phyloP scores from a whole-genome alignment of 92 coral and sea anemone genomes.

The Zoanthus solanderi region DNA sequence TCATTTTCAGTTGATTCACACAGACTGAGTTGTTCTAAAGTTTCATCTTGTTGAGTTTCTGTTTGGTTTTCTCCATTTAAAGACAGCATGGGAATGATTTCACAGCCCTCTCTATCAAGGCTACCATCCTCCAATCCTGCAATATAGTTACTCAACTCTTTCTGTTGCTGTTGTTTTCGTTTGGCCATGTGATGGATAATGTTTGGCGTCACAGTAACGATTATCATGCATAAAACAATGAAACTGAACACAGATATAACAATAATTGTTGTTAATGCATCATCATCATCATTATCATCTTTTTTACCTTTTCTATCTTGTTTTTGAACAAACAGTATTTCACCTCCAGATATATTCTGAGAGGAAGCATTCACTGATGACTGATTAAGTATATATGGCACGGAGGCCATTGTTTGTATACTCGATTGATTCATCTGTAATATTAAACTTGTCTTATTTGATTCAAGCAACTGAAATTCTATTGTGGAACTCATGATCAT shows the following conservation, averaged over 20 bases:
- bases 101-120: constrained; percentile 36
- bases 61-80: background rate
- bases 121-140: constrained; percentile 27
- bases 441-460: background rate
- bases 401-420: background rate
- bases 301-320: constrained; percentile 15
- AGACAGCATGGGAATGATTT: constrained; percentile 53
- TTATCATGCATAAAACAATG: constrained; percentile 77
- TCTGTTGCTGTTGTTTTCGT: constrained; percentile 59
- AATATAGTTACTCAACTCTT: constrained; percentile 31
- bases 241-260: constrained; percentile 76
- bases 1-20: constrained; percentile 19
- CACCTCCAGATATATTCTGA: background rate
- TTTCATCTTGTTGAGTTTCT: background rate
- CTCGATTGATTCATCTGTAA: background rate
- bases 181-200: constrained; percentile 73
- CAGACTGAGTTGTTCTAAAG: background rate
- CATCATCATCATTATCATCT: constrained; percentile 58
- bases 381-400: background rate
- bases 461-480: background rate
- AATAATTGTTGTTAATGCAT: constrained; percentile 76
- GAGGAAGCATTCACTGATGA: background rate
- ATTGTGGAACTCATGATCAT: background rate
- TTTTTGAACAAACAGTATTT: constrained; percentile 10
- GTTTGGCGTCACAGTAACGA: constrained; percentile 76